Conservation (phyloP, 2,797 vertebrate genomes). For the Melanotaenia boesemani region DNA sequence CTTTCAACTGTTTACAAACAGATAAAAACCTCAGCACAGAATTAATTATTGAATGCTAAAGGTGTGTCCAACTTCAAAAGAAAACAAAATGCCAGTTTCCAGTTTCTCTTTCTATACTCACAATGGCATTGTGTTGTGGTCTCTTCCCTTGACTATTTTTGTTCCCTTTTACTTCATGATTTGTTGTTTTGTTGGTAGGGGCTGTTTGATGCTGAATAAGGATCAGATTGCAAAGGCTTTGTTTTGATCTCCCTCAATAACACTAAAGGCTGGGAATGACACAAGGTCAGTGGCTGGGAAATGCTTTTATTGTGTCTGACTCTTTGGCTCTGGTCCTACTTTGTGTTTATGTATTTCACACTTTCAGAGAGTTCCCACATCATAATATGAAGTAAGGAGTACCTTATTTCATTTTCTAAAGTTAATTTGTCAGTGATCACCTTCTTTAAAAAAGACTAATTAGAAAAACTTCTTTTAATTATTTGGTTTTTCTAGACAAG, state of each 20-base stretch:
- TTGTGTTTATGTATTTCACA: slow-evolving; percentile 72
- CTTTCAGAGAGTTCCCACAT: slow-evolving; percentile 64
- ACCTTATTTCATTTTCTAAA: no score
- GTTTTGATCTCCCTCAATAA: slow-evolving; percentile 74
- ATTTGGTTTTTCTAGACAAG: neutral
- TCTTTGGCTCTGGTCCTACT: slow-evolving; percentile 67
- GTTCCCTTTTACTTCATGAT: slow-evolving; percentile 56
- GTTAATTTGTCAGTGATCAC: neutral
- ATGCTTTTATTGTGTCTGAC: slow-evolving; percentile 78
- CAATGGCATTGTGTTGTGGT: slow-evolving; percentile 60
- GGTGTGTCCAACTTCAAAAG: slow-evolving; percentile 12
- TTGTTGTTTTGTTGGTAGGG: slow-evolving; percentile 72
- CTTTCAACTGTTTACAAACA: neutral
- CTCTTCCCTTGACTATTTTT: slow-evolving; percentile 52
- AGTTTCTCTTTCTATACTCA: slow-evolving; percentile 22
- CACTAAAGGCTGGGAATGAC: slow-evolving; percentile 69
- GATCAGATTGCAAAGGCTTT: slow-evolving; percentile 80
- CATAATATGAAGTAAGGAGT: slow-evolving; percentile 24
- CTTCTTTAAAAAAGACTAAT: neutral
- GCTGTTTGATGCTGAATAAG: slow-evolving; percentile 74
- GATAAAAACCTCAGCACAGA: neutral
- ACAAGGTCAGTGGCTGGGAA: slow-evolving; percentile 79
- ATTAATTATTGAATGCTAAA: neutral
- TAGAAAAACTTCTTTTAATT: neutral
- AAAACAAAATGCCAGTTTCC: slow-evolving; percentile 33